These are phyloP conservation scores for Morpho helenor DNA, from an alignment of 2,888 invertebrate species.

Conservation along the genomic window DNA sequence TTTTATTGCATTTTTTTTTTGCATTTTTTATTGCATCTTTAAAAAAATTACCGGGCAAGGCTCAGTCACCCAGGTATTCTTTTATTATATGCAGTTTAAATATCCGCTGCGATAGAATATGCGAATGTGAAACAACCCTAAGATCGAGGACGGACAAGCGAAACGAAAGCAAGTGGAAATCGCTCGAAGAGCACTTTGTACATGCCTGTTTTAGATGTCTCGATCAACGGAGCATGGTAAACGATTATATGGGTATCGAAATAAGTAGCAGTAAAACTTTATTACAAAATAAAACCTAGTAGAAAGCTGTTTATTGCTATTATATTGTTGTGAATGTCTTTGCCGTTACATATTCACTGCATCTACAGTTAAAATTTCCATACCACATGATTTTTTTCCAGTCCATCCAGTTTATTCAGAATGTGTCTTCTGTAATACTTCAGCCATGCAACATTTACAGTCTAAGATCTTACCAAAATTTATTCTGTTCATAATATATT, in stretches of 20 bases:
- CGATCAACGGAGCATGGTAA: constrained; percentile 9
- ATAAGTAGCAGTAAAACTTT: background rate
- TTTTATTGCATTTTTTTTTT: no score
- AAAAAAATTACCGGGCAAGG: no score
- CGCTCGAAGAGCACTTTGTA: constrained; percentile 9
- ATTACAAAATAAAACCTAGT: background rate
- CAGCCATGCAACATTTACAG: no score
- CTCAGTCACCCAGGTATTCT: background rate
- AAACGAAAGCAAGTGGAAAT: constrained; percentile 4
- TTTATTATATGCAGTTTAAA: no score
- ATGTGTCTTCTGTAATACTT: no score
- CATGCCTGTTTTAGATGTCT: constrained; percentile 3
- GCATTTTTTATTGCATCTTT: no score
- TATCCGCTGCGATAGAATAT: background rate
- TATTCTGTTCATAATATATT: no score
- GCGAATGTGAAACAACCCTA: background rate
- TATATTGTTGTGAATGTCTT: background rate
- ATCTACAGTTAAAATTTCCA: no score
- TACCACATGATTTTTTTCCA: no score
- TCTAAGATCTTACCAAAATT: no score
- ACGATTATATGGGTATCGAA: constrained; percentile 3
- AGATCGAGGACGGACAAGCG: constrained; percentile 9
- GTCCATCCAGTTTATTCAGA: no score
- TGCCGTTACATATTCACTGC: no score
- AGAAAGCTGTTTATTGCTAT: background rate